Conservation (phyloP, 2,797 vertebrate species). For the Linurgus olivaceus region DNA sequence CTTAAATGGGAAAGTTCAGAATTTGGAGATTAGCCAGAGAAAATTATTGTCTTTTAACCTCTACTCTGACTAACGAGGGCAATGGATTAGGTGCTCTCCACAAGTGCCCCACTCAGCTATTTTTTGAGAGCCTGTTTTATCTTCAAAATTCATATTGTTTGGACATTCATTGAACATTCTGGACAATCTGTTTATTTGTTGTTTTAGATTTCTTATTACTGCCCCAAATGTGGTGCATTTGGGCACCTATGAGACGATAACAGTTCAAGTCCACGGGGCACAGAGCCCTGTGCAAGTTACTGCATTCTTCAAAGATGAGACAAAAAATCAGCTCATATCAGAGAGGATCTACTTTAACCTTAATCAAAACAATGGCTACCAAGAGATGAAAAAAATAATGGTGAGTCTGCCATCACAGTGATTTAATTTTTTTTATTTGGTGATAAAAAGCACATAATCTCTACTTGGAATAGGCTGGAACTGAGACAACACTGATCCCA, state of each 20-base stretch:
- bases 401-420: slow-evolving; percentile 6
- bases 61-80: neutral
- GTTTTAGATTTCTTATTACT: slow-evolving; percentile 70
- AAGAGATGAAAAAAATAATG: slow-evolving; percentile 63
- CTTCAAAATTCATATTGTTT: neutral
- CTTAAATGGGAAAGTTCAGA: neutral
- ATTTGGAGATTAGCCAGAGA: neutral
- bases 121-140: neutral
- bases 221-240: slow-evolving; percentile 71
- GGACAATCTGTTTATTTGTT: neutral
- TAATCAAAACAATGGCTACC: slow-evolving; percentile 60
- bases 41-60: neutral
- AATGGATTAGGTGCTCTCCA: neutral
- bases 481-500: neutral
- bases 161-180: neutral
- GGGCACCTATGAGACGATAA: slow-evolving; percentile 63
- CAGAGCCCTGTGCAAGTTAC: slow-evolving; percentile 3
- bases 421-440: neutral
- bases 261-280: slow-evolving; percentile 70
- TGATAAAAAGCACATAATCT: neutral
- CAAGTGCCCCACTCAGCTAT: neutral
- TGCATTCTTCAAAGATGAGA: slow-evolving; percentile 31
- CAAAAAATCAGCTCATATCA: neutral
- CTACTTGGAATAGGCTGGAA: neutral
- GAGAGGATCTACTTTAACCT: slow-evolving; percentile 28